Evolutionary conservation across 2,888 invertebrate species (phyloP).

Genomic region (Drosophila neoperkinsi): DNA sequence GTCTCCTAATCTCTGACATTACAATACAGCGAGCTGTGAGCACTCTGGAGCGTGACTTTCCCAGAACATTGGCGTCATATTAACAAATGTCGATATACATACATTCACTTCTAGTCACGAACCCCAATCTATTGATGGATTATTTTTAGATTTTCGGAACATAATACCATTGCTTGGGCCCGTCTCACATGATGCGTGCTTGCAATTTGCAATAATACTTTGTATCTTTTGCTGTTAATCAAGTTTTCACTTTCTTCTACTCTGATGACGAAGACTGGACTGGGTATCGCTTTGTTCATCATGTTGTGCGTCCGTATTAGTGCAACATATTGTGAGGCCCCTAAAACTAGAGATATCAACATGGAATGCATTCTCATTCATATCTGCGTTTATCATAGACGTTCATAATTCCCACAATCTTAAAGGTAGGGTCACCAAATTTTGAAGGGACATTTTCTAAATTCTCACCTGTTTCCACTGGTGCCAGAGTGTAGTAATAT

Average conservation of each 20-base stretch:
- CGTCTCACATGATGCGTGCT: constrained; percentile 3
- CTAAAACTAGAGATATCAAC: background rate
- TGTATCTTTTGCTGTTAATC: background rate
- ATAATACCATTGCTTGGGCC: constrained; percentile 9
- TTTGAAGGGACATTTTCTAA: background rate
- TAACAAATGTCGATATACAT: constrained; percentile 28
- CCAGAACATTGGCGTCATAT: constrained; percentile 50
- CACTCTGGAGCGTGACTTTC: constrained; percentile 64
- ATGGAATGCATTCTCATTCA: background rate
- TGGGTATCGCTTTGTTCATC: background rate
- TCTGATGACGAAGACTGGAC: background rate
- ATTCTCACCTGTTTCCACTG: background rate
- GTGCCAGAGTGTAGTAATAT: background rate
- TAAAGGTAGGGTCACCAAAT: background rate
- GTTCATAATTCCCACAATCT: too few relatives aligned
- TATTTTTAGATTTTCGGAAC: constrained; percentile 35
- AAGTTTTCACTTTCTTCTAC: background rate
- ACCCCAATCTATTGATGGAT: constrained; percentile 29
- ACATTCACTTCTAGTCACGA: constrained; percentile 60
- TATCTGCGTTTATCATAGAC: background rate
- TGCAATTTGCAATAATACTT: constrained; percentile 7
- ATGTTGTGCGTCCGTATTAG: background rate
- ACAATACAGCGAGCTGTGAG: constrained; percentile 40
- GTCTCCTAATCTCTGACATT: constrained; percentile 25
- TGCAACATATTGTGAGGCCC: background rate